Evolutionary conservation across 2,888 invertebrate genomes (phyloP).

Genomic region (Heliconius charithonia): DNA sequence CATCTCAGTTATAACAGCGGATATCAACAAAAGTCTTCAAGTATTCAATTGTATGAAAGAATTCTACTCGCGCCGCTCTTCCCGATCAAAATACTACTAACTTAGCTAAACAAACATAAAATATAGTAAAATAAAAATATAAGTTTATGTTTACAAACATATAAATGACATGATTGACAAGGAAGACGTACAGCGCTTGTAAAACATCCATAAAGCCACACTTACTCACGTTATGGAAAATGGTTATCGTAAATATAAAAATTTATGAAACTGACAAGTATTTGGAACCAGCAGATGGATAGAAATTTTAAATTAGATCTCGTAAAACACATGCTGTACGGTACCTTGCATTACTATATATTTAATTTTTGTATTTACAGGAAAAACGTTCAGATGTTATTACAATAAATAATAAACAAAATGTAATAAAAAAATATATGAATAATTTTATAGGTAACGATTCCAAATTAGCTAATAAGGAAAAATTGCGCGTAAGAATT

Average conservation of each 20-base stretch:
- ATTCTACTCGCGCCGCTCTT: neutral
- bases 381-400: neutral
- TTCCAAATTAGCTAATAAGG: neutral
- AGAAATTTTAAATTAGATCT: constrained; percentile 6
- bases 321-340: constrained; percentile 13
- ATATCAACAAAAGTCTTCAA: constrained; percentile 32
- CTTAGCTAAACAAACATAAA: neutral
- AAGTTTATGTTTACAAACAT: neutral
- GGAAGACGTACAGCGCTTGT: constrained; percentile 33
- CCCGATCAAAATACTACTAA: neutral
- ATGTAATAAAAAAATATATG: neutral
- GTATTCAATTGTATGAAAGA: constrained; percentile 23
- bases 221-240: constrained; percentile 38
- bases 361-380: neutral
- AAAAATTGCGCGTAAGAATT: neutral
- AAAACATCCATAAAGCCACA: constrained; percentile 40
- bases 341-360: neutral
- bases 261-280: constrained; percentile 35
- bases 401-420: neutral
- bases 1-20: constrained; percentile 21
- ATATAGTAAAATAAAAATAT: neutral
- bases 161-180: constrained; percentile 20
- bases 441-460: neutral
- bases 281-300: constrained; percentile 8
- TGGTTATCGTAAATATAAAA: constrained; percentile 37